Evolutionary conservation across 2,888 invertebrate species (phyloP), one percentile per base, ranked within the genome.

Genomic region (Ormyrus labotus): DNA sequence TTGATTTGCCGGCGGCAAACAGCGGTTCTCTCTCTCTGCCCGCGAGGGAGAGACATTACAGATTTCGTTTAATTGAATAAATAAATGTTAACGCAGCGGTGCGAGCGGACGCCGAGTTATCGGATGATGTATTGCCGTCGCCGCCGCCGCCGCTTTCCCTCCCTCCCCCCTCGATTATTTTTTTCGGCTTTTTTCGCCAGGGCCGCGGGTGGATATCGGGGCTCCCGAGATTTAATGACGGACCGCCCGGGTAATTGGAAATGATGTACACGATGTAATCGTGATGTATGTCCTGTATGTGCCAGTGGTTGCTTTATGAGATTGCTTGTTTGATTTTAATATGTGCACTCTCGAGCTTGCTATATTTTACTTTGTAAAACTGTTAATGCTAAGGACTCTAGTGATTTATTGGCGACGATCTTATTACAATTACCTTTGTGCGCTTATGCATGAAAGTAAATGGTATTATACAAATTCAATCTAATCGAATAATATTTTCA

Each of bases 31-130:
- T 34, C 3, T 34, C 34, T 4, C 4, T 34, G 34, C 48, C 5
- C 3, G 19, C 11, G 51, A 19, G 0, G 8, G 6, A 5, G 9
- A 50, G 58, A 51, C 48, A 64, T 75, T 61, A 61, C 61, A 48
- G 72, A 57, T 76, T 61, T 65, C 57, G 51, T 71, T 80, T 72
- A 51, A 71, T 71, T 65, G 65, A 78, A 78, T 58, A 65, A 71
- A 78, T 78, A 78, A 78, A 78, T 65, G 65, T 47, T 60, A 51
- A 71, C 50, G 57, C 51, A 6, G 3, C 48, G 53, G 64, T 45
- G 34, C 34, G 34, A 34, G 34, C 34, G 34, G 34, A 34, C 34
- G 34, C 34, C 34, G 34, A 34, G 34, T 34, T 34, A 13, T 47
- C 9, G 57, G 8, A 47, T 69, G 51, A 72, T 55, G 34, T 19